phyloP scores from a whole-genome alignment of 2,113 vertebrate species.

The Cervus canadensis region DNA sequence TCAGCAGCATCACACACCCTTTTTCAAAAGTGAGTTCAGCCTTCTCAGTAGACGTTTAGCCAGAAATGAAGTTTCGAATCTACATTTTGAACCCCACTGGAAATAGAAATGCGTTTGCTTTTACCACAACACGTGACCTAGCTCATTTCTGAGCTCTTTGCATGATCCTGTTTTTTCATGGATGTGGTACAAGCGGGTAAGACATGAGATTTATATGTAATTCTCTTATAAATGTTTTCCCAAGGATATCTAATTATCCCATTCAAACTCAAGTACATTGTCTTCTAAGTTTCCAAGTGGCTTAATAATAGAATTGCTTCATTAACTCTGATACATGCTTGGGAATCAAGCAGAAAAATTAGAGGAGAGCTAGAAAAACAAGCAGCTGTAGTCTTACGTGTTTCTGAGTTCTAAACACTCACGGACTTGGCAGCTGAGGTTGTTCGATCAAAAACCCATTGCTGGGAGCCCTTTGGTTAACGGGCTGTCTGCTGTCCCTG shows the following conservation, averaged over 20 bases:
- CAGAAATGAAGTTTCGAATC: neutral
- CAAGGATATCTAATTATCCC: conserved; percentile 59
- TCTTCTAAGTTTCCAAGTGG: conserved; percentile 71
- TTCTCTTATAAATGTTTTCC: neutral
- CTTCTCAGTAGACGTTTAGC: neutral
- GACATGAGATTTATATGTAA: neutral
- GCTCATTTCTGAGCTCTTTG: neutral
- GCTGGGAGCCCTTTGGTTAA: neutral
- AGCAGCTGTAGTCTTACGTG: neutral
- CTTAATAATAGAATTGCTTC: conserved; percentile 75
- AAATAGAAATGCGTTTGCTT: conserved; percentile 9
- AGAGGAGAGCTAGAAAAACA: conserved; percentile 8
- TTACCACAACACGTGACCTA: neutral
- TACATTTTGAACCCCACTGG: neutral
- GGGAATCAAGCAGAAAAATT: conserved; percentile 32
- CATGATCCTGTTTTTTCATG: no score
- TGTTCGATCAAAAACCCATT: neutral
- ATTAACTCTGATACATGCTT: conserved; percentile 58
- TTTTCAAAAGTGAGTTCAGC: neutral
- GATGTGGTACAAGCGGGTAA: neutral
- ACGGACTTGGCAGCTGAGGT: no score
- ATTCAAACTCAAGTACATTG: conserved; percentile 59
- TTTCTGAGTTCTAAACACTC: neutral
- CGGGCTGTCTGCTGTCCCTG: neutral
- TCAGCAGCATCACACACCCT: neutral